These are phyloP conservation scores for Scaptodrosophila latifasciaeformis DNA, from an alignment of 2,888 invertebrate genomes.

Conservation along the genomic window DNA sequence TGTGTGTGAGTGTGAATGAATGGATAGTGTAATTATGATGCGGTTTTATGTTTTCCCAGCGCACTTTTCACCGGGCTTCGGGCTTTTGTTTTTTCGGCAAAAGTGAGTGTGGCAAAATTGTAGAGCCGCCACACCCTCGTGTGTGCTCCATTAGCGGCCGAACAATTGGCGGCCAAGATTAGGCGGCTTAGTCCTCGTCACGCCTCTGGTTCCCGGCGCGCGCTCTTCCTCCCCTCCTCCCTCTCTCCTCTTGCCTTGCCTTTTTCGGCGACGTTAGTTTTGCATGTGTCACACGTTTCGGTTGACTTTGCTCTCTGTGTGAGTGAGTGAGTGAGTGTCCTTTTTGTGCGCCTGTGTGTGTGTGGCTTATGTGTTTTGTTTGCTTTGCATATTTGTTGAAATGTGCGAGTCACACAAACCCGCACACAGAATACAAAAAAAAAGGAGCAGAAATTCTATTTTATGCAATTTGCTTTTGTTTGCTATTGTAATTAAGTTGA, in stretches of 20 bases:
- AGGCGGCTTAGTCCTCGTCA: conserved; percentile 53
- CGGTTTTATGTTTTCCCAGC: conserved; percentile 45
- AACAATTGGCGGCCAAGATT: conserved; percentile 60
- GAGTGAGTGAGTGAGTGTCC: no score
- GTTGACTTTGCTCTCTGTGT: conserved; percentile 26
- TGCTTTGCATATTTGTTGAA: conserved; percentile 13
- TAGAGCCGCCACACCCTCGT: neutral
- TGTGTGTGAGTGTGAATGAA: conserved; percentile 16
- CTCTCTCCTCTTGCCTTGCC: no score
- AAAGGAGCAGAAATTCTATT: conserved; percentile 28
- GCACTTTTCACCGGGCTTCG: no score
- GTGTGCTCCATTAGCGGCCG: conserved; percentile 8
- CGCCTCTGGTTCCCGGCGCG: conserved; percentile 19
- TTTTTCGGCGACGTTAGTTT: conserved; percentile 4
- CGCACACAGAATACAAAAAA: neutral
- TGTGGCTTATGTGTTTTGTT: no score
- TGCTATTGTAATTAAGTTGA: conserved; percentile 70
- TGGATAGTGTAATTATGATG: conserved; percentile 67
- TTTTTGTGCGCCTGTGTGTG: conserved; percentile 31
- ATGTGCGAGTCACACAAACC: conserved; percentile 25
- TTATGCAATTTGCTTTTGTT: conserved; percentile 60
- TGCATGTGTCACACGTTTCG: conserved; percentile 37
- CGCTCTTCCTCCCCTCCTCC: no score
- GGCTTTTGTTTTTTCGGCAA: neutral
- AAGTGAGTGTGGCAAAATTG: neutral